Base-by-base conservation (phyloP, 2,888 invertebrate species). In the Pterobdella sp. region DNA sequence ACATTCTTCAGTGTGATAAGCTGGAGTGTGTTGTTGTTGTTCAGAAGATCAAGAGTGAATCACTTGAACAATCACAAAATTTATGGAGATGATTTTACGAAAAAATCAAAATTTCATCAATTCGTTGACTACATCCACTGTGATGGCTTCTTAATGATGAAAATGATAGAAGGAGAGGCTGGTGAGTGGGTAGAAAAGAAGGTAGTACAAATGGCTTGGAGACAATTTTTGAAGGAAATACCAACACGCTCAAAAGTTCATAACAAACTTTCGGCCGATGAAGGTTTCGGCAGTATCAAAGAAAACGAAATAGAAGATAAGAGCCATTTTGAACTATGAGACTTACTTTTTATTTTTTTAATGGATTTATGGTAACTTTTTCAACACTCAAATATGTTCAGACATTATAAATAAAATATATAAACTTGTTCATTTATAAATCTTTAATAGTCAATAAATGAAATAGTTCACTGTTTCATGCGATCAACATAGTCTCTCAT, bases 11-110 rank as follows among this genome's bases (percentile, higher is more conserved):
- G 76, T 52, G 68, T 76, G 34, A 1, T 76, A 22, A 71, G 70
- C 52, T 77, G 75, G 75, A 34, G 72, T 26, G 56, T 31, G 64
- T 22, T 42, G 22, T 22, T 63, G 29, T 78, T 80, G 52, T 80
- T 80, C 68, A 76, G 81, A 68, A 79, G 80, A 72, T 79, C 84
- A 68, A 83, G 84, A 76, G 82, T 85, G 77, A 77, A 83, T 70
- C 84, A 84, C n/a, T 56, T 75, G 32, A 68, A 75, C 63, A 56
- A 35, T n/a, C 60, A 71, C 7, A 34, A 56, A 74, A 65, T 73
- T 72, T n/a, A n/a, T n/a, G n/a, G n/a, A n/a, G n/a, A n/a, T n/a
- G 49, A 67, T 36, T 37, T 72, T 72, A 32, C 31, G 74, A 64
- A 70, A 68, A n/a, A 66, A 73, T n/a, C n/a, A n/a, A n/a, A n/a